Conservation (phyloP, 2,888 invertebrate genomes). For the Eurytoma adleriae region DNA sequence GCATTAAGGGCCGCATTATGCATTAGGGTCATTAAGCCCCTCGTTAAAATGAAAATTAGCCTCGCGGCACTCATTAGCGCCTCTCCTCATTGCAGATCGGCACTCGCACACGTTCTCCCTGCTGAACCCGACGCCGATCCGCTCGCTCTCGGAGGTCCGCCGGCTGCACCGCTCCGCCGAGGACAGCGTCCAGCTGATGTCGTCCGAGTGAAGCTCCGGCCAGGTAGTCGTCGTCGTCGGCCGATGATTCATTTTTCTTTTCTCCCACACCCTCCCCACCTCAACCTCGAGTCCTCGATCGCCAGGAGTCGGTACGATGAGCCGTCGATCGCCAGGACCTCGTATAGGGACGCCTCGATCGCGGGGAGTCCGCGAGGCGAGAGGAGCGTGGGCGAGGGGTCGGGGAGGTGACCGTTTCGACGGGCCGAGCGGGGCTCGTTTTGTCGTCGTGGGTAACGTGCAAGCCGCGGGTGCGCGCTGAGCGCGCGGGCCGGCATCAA, state of each 20-base stretch:
- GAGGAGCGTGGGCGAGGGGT: neutral
- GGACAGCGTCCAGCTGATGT: conserved; percentile 78
- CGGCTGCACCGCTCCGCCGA: conserved; percentile 75
- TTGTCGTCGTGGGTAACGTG: conserved; percentile 22
- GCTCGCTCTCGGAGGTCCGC: conserved; percentile 78
- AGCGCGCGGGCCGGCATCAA: conserved; percentile 21
- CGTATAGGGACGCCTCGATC: neutral
- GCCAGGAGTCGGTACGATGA: too few relatives aligned
- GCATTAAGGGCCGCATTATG: too few relatives aligned
- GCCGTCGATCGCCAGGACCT: too few relatives aligned
- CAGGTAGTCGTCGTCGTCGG: too few relatives aligned
- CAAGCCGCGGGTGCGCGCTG: conserved; percentile 22
- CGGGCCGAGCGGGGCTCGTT: neutral
- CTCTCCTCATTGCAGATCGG: conserved; percentile 68
- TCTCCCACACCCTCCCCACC: too few relatives aligned
- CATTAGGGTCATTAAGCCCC: too few relatives aligned
- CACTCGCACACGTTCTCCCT: conserved; percentile 78
- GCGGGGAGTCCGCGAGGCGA: neutral
- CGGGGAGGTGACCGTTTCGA: neutral
- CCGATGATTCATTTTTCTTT: too few relatives aligned
- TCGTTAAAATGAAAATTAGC: neutral
- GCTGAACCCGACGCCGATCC: conserved; percentile 77
- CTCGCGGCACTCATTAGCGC: neutral
- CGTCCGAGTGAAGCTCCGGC: conserved; percentile 69
- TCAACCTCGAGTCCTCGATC: too few relatives aligned